Percentiles rank a stretch among this genome's conserved stretches.
These are phyloP conservation scores for Eumerus sabulonum DNA, from an alignment of 2,888 invertebrate species.

Conservation along the genomic window DNA sequence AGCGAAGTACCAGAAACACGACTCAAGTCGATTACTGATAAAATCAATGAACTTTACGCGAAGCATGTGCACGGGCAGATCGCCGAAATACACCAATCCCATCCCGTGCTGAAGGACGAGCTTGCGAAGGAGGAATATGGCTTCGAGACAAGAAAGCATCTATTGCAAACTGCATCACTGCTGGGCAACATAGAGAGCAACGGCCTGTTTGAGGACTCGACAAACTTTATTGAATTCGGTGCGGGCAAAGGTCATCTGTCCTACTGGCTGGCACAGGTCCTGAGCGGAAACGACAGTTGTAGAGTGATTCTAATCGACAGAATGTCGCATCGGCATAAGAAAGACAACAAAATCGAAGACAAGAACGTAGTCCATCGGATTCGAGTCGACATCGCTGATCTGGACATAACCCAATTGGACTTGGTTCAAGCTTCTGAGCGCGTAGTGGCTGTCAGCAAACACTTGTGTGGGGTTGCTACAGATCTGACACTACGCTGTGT, in stretches of 20 bases:
- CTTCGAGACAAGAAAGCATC: conserved; percentile 84
- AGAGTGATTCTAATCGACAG: conserved; percentile 88
- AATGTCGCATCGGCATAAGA: conserved; percentile 90
- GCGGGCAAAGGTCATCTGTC: conserved; percentile 94
- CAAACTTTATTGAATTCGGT: conserved; percentile 92
- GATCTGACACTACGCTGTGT: conserved; percentile 88
- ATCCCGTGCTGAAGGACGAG: conserved; percentile 80
- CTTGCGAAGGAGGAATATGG: conserved; percentile 81
- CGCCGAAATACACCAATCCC: conserved; percentile 77
- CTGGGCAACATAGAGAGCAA: conserved; percentile 84
- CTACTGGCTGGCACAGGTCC: conserved; percentile 85
- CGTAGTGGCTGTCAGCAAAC: conserved; percentile 90
- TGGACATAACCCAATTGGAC: conserved; percentile 82
- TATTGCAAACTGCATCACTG: conserved; percentile 88
- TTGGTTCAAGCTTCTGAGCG: conserved; percentile 77
- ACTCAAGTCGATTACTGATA: conserved; percentile 78
- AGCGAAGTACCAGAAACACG: conserved; percentile 76
- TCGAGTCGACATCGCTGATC: conserved; percentile 90
- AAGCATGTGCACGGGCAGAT: conserved; percentile 76
- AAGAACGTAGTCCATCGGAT: conserved; percentile 82
- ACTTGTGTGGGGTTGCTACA: conserved; percentile 93
- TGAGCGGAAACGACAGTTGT: conserved; percentile 78
- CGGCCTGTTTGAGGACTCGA: conserved; percentile 81
- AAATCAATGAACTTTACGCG: conserved; percentile 78
- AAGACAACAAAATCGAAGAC: conserved; percentile 83